Conservation (phyloP, 2,888 invertebrate species). For the Nemotelus nigrinus region DNA sequence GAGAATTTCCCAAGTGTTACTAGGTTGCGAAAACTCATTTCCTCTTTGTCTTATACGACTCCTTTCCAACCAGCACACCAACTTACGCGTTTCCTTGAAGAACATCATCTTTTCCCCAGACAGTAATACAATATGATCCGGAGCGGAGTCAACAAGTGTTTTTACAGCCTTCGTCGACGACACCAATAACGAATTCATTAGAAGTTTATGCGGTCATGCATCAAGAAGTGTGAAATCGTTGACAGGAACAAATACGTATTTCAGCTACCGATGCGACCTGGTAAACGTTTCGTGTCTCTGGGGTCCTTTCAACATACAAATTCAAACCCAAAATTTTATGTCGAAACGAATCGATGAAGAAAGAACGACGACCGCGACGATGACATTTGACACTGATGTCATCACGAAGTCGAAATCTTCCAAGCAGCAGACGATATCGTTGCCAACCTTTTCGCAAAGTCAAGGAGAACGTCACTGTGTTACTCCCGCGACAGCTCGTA, state of each 20-base stretch:
- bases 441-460: too few species aligned
- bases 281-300: slow-evolving; percentile 1
- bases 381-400: slow-evolving; percentile 12
- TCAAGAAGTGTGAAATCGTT: slow-evolving; percentile 32
- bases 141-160: slow-evolving; percentile 32
- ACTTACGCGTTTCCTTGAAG: neutral
- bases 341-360: neutral
- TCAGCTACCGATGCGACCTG: too few species aligned
- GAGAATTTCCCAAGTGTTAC: too few species aligned
- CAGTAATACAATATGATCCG: too few species aligned
- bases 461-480: too few species aligned
- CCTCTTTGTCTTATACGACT: too few species aligned
- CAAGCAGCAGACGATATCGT: neutral
- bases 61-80: too few species aligned
- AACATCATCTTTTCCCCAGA: neutral
- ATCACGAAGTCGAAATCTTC: neutral
- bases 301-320: neutral
- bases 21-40: too few species aligned
- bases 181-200: neutral
- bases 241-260: slow-evolving; percentile 25
- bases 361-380: neutral
- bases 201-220: slow-evolving; percentile 23
- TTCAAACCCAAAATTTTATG: neutral
- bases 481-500: too few species aligned
- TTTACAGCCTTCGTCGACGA: slow-evolving; percentile 33